phyloP scores from a whole-genome alignment of 2,797 vertebrate genomes.

The Rhinatrema bivittatum region DNA sequence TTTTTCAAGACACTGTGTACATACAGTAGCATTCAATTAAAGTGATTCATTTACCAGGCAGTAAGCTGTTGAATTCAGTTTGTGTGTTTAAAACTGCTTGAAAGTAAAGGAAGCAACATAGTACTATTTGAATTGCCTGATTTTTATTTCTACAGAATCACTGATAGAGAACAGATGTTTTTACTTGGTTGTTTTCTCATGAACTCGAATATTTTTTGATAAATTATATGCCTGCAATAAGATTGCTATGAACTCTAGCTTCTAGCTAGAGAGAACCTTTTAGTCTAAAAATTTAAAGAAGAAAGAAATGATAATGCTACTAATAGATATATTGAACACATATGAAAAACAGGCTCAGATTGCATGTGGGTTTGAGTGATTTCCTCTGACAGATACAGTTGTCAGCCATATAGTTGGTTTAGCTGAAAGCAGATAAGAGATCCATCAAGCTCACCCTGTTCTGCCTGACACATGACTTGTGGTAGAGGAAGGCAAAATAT shows the following conservation, averaged over 20 bases:
- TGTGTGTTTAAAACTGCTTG: constrained; percentile 64
- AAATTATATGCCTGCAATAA: constrained; percentile 19
- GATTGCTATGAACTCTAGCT: neutral
- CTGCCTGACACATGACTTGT: no score
- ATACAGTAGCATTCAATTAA: constrained; percentile 75
- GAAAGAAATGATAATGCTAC: no score
- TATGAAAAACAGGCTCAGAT: neutral
- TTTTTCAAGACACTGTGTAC: constrained; percentile 80
- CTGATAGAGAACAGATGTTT: constrained; percentile 76
- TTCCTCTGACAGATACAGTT: no score
- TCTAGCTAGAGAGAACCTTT: no score
- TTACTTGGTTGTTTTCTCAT: constrained; percentile 47
- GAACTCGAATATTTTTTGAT: constrained; percentile 30
- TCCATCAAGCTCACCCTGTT: no score
- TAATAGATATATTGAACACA: neutral
- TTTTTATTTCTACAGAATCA: constrained; percentile 53
- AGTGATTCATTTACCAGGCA: constrained; percentile 81
- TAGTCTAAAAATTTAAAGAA: no score
- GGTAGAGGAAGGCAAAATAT: no score
- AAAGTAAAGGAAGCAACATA: constrained; percentile 56
- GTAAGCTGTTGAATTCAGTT: constrained; percentile 45
- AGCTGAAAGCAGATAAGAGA: no score
- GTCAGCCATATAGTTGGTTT: no score
- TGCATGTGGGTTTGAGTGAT: no score
- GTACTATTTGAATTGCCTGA: constrained; percentile 82